These are phyloP conservation scores for Apodemia mormo DNA, from an alignment of 2,888 invertebrate species.

Conservation along the genomic window DNA sequence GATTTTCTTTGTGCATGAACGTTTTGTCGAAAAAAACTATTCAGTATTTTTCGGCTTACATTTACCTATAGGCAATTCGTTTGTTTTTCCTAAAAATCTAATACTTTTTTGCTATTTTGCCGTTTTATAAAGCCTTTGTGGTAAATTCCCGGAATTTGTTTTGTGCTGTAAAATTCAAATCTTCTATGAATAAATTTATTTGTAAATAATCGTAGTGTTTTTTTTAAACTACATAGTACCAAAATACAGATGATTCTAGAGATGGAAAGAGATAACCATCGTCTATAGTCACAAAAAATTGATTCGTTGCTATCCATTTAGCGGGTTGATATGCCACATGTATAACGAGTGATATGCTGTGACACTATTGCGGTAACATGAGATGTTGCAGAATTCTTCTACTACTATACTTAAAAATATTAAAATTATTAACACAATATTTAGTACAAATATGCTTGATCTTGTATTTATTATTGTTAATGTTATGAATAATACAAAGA, in stretches of 20 bases:
- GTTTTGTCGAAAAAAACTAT: conserved; percentile 1
- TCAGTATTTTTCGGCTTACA: conserved; percentile 1
- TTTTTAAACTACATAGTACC: too few relatives aligned
- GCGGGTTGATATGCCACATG: neutral
- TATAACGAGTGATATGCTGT: neutral
- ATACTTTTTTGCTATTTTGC: neutral
- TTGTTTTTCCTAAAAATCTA: neutral
- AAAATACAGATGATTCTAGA: too few relatives aligned
- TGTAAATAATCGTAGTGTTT: neutral
- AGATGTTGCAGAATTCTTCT: too few relatives aligned
- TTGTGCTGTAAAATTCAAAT: neutral
- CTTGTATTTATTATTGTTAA: too few relatives aligned
- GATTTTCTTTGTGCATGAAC: conserved; percentile 16
- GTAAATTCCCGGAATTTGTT: neutral
- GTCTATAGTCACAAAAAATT: neutral
- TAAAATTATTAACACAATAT: too few relatives aligned
- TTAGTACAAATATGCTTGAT: too few relatives aligned
- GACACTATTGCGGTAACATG: neutral
- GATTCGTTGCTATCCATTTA: neutral
- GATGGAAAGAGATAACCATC: too few relatives aligned
- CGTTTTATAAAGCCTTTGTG: neutral
- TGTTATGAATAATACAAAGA: too few relatives aligned
- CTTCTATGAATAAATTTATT: neutral
- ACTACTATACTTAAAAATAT: too few relatives aligned
- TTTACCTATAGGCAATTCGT: neutral